These are phyloP conservation scores for Vulpes lagopus DNA, from an alignment of 2,113 vertebrate species.

Conservation along the genomic window DNA sequence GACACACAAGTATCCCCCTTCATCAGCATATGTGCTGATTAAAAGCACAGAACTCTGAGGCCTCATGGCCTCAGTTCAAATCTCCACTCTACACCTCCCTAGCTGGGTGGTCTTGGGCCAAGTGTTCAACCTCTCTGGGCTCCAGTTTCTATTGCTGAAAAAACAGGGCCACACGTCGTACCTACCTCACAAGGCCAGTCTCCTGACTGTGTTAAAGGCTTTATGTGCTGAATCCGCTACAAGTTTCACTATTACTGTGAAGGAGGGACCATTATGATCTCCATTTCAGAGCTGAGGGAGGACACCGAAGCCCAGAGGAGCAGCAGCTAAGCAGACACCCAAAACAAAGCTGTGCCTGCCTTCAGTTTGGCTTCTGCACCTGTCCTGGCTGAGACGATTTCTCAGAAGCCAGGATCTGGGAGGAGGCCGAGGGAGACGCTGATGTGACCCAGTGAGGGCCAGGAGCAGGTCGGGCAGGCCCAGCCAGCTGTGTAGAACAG, in stretches of 20 bases:
- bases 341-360: not conserved
- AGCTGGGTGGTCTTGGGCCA: not conserved
- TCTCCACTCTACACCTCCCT: not conserved
- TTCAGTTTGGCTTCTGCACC: not conserved
- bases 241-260: not conserved
- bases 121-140: not conserved
- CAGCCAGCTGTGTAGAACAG: not conserved
- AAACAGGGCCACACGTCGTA: not conserved
- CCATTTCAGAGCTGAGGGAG: not conserved
- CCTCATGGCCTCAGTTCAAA: not conserved
- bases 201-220: not conserved
- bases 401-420: not conserved
- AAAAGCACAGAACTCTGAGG: not conserved
- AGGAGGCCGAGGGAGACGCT: not conserved
- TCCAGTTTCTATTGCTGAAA: not conserved
- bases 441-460: not conserved
- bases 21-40: not conserved
- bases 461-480: not conserved
- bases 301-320: not conserved
- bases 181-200: not conserved
- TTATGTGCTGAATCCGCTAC: not conserved
- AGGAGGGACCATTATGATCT: not conserved
- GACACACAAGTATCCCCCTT: not conserved
- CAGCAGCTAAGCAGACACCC: not conserved
- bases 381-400: not conserved